A percentile compares a stretch with the other conserved stretches of the same genome.
These are phyloP conservation scores for Agrilus cyanescens DNA, from an alignment of 2,888 invertebrate species.

Conservation along the genomic window DNA sequence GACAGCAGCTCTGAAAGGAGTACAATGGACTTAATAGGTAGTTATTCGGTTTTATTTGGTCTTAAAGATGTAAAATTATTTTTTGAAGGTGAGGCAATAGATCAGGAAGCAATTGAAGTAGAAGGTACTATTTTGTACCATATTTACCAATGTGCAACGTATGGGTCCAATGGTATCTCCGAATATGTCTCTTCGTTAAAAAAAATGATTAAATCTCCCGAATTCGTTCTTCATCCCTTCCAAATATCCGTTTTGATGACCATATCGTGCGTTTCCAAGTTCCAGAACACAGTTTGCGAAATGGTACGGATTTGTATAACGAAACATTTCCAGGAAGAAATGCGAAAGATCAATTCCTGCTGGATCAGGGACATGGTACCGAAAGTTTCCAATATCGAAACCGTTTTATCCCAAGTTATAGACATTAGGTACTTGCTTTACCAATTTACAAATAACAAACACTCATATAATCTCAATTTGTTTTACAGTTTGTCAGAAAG, in stretches of 20 bases:
- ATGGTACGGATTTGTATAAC: conserved; percentile 29
- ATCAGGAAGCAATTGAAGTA: conserved; percentile 43
- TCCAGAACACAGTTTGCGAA: conserved; percentile 37
- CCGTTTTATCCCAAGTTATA: conserved; percentile 36
- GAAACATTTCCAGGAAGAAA: conserved; percentile 26
- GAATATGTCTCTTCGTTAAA: conserved; percentile 37
- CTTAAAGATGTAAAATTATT: neutral
- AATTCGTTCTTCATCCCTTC: conserved; percentile 50
- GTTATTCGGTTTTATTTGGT: conserved; percentile 3
- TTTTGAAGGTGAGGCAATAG: conserved; percentile 32
- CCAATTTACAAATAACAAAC: neutral
- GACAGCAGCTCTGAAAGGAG: conserved; percentile 22
- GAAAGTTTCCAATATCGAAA: conserved; percentile 29
- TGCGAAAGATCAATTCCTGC: conserved; percentile 29
- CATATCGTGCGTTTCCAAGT: conserved; percentile 36
- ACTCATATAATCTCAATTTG: neutral
- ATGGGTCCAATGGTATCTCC: conserved; percentile 35
- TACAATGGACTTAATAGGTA: conserved; percentile 28
- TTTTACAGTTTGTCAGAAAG: conserved; percentile 30
- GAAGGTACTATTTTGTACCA: conserved; percentile 52
- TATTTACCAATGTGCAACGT: conserved; percentile 37
- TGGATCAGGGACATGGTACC: conserved; percentile 44
- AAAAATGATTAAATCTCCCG: conserved; percentile 42
- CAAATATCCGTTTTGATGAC: conserved; percentile 46
- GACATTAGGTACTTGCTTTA: conserved; percentile 33